Evolutionary conservation across 1,140 invertebrate species (phyloP).

Genomic region (Cyrtorhinus lividipennis): DNA sequence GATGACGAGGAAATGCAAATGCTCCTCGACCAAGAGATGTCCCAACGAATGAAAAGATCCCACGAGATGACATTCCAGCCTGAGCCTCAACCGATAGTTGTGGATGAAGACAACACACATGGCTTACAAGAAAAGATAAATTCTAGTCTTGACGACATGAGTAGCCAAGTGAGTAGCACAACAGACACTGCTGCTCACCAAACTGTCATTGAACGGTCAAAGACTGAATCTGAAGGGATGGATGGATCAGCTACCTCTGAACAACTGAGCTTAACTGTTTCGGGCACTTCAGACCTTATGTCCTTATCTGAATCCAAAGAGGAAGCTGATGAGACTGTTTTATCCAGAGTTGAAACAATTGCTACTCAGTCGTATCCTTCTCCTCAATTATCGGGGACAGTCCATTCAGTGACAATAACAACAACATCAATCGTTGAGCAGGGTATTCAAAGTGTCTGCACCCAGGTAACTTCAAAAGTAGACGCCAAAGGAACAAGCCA

Average conservation of each 20-base stretch:
- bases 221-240: constrained; percentile 32
- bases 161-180: constrained; percentile 39
- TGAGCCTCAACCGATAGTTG: constrained; percentile 35
- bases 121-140: constrained; percentile 33
- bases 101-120: constrained; percentile 22
- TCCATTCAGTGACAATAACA: constrained; percentile 38
- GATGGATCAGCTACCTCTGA: constrained; percentile 36
- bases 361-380: constrained; percentile 26
- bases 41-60: constrained; percentile 57
- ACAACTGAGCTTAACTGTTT: constrained; percentile 33
- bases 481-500: constrained; percentile 25
- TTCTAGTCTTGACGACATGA: constrained; percentile 39
- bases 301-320: constrained; percentile 26
- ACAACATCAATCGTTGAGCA: constrained; percentile 35
- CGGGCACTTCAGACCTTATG: constrained; percentile 28
- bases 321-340: constrained; percentile 24
- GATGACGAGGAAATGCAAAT: constrained; percentile 19
- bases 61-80: constrained; percentile 81
- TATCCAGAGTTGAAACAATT: constrained; percentile 26
- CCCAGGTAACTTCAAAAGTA: constrained; percentile 38
- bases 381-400: constrained; percentile 24
- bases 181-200: constrained; percentile 33
- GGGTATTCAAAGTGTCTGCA: constrained; percentile 35
- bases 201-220: constrained; percentile 38
- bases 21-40: constrained; percentile 13